These are phyloP conservation scores for Tragulus kanchil DNA, from an alignment of 2,113 vertebrate species.

Conservation along the genomic window DNA sequence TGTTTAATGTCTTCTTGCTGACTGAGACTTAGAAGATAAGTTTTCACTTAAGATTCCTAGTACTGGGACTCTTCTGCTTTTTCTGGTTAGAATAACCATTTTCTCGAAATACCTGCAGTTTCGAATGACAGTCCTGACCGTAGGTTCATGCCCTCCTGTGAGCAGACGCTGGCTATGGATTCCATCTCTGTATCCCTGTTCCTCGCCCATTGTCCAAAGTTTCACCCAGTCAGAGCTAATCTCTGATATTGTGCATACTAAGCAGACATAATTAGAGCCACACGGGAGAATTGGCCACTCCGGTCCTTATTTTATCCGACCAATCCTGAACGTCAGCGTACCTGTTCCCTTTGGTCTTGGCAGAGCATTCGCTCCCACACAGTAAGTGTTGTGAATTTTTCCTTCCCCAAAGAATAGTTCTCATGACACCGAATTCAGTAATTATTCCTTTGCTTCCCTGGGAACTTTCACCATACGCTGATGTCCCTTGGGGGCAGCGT, in stretches of 20 bases:
- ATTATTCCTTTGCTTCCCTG: slow-evolving; percentile 71
- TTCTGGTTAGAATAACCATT: neutral
- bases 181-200: neutral
- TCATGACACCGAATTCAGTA: slow-evolving; percentile 66
- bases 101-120: slow-evolving; percentile 44
- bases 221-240: neutral
- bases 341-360: slow-evolving; percentile 38
- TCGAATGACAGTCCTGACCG: neutral
- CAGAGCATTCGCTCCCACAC: neutral
- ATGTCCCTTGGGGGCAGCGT: slow-evolving; percentile 4
- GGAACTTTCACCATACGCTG: slow-evolving; percentile 39
- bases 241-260: neutral
- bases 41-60: slow-evolving; percentile 24
- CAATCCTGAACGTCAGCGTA: slow-evolving; percentile 2
- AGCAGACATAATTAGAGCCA: slow-evolving; percentile 27
- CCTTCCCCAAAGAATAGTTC: slow-evolving; percentile 72
- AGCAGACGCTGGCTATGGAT: too few relatives aligned
- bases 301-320: neutral
- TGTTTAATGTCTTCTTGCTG: slow-evolving; percentile 11
- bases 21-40: neutral
- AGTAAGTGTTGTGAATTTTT: slow-evolving; percentile 72
- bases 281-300: neutral
- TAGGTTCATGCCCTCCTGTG: neutral
- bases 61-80: neutral
- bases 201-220: neutral